phyloP scores from a whole-genome alignment of 2,113 vertebrate genomes.

The Sorex araneus region DNA sequence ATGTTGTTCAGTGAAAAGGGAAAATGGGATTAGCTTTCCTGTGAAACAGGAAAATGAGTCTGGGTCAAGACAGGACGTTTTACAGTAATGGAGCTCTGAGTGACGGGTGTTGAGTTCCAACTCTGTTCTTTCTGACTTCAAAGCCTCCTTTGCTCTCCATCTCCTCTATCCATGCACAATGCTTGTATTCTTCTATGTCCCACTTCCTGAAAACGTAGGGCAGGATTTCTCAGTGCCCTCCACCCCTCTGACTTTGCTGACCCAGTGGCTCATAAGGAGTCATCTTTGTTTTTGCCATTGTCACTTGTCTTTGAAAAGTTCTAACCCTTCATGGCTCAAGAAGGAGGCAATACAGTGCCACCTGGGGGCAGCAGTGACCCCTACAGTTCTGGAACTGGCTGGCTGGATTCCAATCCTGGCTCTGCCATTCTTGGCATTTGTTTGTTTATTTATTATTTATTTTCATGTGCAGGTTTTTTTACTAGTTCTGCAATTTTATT shows the following conservation, averaged over 20 bases:
- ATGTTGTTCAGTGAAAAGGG: neutral
- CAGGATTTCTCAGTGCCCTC: too few species aligned
- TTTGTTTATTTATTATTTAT: too few species aligned
- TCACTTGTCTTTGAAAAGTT: neutral
- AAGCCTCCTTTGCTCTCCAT: neutral
- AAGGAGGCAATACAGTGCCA: neutral
- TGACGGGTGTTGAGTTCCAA: neutral
- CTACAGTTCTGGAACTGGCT: too few species aligned
- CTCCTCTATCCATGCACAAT: fast-evolving
- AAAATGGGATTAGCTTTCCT: neutral
- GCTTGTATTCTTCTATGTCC: neutral
- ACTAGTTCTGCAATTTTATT: too few species aligned
- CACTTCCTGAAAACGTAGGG: fast-evolving
- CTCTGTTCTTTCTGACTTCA: neutral
- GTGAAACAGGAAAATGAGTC: neutral
- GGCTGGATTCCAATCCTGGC: neutral
- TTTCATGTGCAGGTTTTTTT: too few species aligned
- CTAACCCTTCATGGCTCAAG: neutral
- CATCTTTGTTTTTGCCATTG: too few species aligned
- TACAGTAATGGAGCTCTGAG: neutral
- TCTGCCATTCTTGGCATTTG: neutral
- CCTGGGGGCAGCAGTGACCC: too few species aligned
- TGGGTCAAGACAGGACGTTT: neutral
- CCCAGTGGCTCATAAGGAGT: too few species aligned
- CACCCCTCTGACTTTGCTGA: neutral